phyloP scores from a whole-genome alignment of 2,888 invertebrate genomes.

The Drosophila paranaensis region DNA sequence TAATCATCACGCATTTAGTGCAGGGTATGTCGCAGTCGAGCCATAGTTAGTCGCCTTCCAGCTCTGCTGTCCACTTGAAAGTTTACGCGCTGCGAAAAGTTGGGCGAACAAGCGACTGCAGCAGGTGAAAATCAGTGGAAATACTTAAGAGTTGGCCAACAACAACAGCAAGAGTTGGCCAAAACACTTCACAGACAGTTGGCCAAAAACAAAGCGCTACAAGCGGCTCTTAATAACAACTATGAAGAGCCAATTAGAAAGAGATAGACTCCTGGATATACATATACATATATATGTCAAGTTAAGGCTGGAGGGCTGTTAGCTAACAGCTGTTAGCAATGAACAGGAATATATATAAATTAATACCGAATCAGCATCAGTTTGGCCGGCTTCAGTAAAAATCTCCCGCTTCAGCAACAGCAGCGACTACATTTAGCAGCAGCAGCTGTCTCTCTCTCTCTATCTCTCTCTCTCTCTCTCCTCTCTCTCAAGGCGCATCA shows the following conservation, averaged over 20 bases:
- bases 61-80: slow-evolving; percentile 39
- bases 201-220: slow-evolving; percentile 6
- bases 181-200: slow-evolving; percentile 15
- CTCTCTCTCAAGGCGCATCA: too few relatives aligned
- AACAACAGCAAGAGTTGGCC: not conserved
- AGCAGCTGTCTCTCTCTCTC: not conserved
- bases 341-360: too few relatives aligned
- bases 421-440: not conserved
- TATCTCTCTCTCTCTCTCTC: too few relatives aligned
- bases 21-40: not conserved
- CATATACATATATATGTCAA: not conserved
- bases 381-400: too few relatives aligned
- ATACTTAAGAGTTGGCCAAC: slow-evolving; percentile 17
- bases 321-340: not conserved
- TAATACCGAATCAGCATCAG: too few relatives aligned
- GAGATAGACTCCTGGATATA: not conserved
- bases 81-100: slow-evolving; percentile 40
- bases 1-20: not conserved
- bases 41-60: not conserved
- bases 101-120: slow-evolving; percentile 4
- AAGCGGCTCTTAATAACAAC: slow-evolving; percentile 1
- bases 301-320: not conserved
- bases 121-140: slow-evolving; percentile 26
- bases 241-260: too few relatives aligned
- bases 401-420: too few relatives aligned